Evolutionary conservation across 2,113 vertebrate genomes (phyloP), one percentile per base, ranked within the genome.

Genomic region (Haemorhous mexicanus): DNA sequence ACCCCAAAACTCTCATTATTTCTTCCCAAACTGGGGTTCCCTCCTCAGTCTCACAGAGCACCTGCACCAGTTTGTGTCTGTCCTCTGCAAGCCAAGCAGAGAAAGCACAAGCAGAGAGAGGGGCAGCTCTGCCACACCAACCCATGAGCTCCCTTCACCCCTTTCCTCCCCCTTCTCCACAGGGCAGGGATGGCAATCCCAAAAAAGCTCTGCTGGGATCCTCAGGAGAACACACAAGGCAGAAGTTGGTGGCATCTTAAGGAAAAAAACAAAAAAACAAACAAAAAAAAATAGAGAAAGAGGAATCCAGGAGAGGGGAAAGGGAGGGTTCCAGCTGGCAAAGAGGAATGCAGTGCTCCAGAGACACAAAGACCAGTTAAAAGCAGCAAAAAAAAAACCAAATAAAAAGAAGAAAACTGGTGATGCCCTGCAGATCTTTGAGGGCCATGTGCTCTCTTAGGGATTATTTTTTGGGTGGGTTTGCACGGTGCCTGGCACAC

Each of bases 351-450:
- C 50, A 39, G 35, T 3, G 46, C 26, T 78, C 75, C 56, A 22
- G n/a, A 43, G 70, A 94, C 82, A 92, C 53, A 87, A 83, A 52
- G 64, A 58, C 74, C 89, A 87, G 91, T 33, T 87, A 96, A 95
- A 93, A 95, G 87, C 92, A 93, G 94, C 86, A 56, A 56, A n/a
- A 55, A 84, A 20, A 47, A 46, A 15, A n/a, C n/a, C n/a, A n/a
- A 47, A 47, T 10, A 85, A 19, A 46, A 46, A 5, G 12, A 23
- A 32, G 43, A 22, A 74, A 77, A 69, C 4, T 19, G 32, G 37
- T 21, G 9, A 16, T 50, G 62, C 19, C 66, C 63, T 49, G 28
- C 2, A 22, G 41, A 32, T 27, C 14, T 63, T 39, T 39, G 72
- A 79, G 49, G 83, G 3, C n/a, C 9, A 0, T 0, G 21, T 44